Evolutionary conservation across 2,888 invertebrate genomes (phyloP), one percentile per base, ranked within the genome.

Genomic region (Pherbina coryleti): DNA sequence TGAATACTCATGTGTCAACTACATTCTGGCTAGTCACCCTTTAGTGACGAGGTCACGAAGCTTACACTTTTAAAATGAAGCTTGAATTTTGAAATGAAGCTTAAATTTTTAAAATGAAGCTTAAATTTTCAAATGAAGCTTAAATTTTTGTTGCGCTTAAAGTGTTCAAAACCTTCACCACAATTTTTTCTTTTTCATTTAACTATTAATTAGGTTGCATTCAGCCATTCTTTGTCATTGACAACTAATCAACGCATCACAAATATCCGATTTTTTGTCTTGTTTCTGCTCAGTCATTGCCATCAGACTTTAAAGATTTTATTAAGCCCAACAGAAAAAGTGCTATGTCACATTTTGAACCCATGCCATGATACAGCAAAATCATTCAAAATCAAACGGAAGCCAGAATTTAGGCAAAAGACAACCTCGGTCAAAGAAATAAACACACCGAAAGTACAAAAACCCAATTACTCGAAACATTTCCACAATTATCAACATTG

Each of bases 221-320:
- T 14, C 8, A 25, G 4, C 8, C 25, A 60, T 22, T 22, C 8
- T 22, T 55, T n/a, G 57, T 2, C 25, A 28, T 25, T 60, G 57
- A 60, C 25, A 60, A 60, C 44, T 44, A 67, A 67, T 67, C 67
- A 67, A 67, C 67, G 14, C 37, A 11, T 67, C 57, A 60, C 57
- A 60, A 22, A 22, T 22, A 14, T 7, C 57, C 8, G 25, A 25
- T 22, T 57, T 57, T 57, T 22, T 25, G 8, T 25, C 17, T 28
- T 25, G 19, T 3, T 22, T 7, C 55, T 11, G 19, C 25, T 19
- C 55, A n/a, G 55, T 55, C 57, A 28, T 8, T 22, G 2, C 9
- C 14, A 22, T n/a, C n/a, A 22, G 11, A 25, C 25, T 22, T 22
- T 9, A 28, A 1, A 22, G 55, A 19, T 19, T 25, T 22, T 8